Evolutionary conservation across 2,888 invertebrate species (phyloP).

Genomic region (Exephanes ischioxanthus): DNA sequence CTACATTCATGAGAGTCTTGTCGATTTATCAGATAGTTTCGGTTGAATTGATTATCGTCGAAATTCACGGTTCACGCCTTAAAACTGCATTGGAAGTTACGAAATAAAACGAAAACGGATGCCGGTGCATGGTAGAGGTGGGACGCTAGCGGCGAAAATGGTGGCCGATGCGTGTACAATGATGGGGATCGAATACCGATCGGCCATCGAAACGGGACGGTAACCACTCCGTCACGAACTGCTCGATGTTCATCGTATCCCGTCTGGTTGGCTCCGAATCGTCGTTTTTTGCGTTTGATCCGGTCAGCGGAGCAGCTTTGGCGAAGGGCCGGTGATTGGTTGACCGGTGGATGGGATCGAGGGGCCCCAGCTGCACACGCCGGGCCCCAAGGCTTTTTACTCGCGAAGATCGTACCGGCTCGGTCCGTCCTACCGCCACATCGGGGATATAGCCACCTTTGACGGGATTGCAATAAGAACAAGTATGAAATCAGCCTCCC

Average conservation of each 20-base stretch:
- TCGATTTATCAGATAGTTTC: conserved; percentile 23
- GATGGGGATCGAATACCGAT: conserved; percentile 75
- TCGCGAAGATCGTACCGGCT: conserved; percentile 76
- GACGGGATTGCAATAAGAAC: conserved; percentile 83
- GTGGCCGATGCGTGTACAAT: conserved; percentile 15
- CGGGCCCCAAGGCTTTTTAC: conserved; percentile 82
- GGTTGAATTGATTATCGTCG: conserved; percentile 14
- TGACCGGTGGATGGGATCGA: conserved; percentile 75
- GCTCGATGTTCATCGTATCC: conserved; percentile 68
- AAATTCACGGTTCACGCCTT: not conserved
- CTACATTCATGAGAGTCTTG: not conserved
- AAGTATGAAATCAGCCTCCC: conserved; percentile 84
- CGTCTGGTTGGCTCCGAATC: conserved; percentile 69
- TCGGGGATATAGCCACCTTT: conserved; percentile 83
- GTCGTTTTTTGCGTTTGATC: conserved; percentile 74
- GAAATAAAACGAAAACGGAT: not conserved
- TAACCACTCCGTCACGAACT: conserved; percentile 55
- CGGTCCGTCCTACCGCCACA: conserved; percentile 81
- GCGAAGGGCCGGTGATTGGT: conserved; percentile 83
- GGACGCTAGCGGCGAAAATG: conserved; percentile 28
- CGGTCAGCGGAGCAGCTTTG: conserved; percentile 69
- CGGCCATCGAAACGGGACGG: conserved; percentile 81
- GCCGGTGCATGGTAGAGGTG: not conserved
- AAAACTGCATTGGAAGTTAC: not conserved
- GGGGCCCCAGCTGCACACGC: conserved; percentile 72